A percentile compares a stretch with the other conserved stretches of the same genome.
These are phyloP conservation scores for Pelusios castaneus DNA, from an alignment of 2,113 vertebrate species.

Conservation along the genomic window DNA sequence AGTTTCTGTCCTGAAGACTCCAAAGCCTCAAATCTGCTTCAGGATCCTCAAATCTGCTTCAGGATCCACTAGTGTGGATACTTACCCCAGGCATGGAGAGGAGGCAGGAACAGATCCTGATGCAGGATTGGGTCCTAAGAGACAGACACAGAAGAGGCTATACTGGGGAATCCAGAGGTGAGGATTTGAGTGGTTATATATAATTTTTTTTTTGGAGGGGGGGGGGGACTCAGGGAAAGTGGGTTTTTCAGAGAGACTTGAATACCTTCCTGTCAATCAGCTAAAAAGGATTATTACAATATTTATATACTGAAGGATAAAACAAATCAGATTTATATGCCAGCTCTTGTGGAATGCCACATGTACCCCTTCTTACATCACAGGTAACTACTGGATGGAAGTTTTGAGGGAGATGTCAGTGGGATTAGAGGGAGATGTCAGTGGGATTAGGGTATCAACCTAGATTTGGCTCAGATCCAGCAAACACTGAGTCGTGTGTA, in stretches of 20 bases:
- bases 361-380: background rate
- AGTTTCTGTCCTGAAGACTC: background rate
- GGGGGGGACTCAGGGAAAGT: rapidly evolving
- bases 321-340: background rate
- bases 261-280: background rate
- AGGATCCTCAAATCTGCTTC: background rate
- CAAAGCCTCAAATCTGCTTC: background rate
- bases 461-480: background rate
- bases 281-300: background rate
- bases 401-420: too few relatives aligned
- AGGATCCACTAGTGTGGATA: background rate
- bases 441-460: background rate
- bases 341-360: background rate
- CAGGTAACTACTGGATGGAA: background rate
- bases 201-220: background rate
- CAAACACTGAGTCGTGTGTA: rapidly evolving
- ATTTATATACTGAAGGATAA: background rate
- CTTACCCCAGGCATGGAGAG: background rate
- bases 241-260: background rate
- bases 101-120: background rate
- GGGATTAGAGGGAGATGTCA: background rate
- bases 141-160: background rate
- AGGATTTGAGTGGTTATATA: background rate
- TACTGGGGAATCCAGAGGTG: background rate
- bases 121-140: background rate